phyloP scores from a whole-genome alignment of 2,888 invertebrate species.

The Idaea biselata region DNA sequence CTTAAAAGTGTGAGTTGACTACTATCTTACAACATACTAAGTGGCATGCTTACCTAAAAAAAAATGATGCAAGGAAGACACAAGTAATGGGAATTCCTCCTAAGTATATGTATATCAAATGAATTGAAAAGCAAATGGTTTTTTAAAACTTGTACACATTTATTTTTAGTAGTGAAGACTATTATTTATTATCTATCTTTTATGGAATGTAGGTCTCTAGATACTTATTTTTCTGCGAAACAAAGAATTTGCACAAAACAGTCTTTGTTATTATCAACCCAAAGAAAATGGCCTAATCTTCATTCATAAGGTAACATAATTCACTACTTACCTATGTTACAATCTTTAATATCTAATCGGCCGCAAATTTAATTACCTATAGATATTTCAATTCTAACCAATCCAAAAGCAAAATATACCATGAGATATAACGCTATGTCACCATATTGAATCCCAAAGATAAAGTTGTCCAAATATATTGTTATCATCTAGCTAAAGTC shows the following conservation, averaged over 20 bases:
- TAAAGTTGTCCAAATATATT: conserved; percentile 14
- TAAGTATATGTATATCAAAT: too few relatives aligned
- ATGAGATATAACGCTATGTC: conserved; percentile 24
- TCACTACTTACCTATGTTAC: conserved; percentile 26
- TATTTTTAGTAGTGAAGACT: too few relatives aligned
- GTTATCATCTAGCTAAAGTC: conserved; percentile 31
- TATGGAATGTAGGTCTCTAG: not conserved
- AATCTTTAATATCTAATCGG: not conserved
- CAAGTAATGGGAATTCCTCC: too few relatives aligned
- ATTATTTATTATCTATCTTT: too few relatives aligned
- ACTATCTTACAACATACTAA: too few relatives aligned
- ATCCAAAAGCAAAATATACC: not conserved
- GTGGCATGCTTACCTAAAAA: too few relatives aligned
- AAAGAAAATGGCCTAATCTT: conserved; percentile 9
- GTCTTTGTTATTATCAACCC: not conserved
- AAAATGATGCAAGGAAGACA: too few relatives aligned
- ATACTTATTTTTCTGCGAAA: not conserved
- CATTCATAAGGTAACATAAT: conserved; percentile 32
- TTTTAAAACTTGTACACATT: too few relatives aligned
- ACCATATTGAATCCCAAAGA: conserved; percentile 31
- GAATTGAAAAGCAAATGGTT: too few relatives aligned
- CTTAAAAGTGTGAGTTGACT: too few relatives aligned
- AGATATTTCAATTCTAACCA: not conserved
- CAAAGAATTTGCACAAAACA: not conserved
- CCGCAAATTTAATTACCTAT: not conserved